Evolutionary conservation across 1,140 invertebrate genomes (phyloP).

Genomic region (Zaprionus kolodkinae): DNA sequence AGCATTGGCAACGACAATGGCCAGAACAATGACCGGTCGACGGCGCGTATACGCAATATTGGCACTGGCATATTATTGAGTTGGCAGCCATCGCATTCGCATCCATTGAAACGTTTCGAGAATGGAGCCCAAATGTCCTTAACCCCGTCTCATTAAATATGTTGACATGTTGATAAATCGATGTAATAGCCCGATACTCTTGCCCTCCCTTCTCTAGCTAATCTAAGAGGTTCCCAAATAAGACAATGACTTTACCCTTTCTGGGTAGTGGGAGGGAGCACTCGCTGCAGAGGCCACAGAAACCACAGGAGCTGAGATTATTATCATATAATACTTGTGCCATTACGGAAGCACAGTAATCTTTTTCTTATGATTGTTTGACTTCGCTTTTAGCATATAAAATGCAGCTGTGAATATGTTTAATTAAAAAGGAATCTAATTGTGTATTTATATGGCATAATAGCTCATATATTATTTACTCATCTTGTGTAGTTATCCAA

Average conservation of each 20-base stretch:
- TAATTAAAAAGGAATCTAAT: neutral
- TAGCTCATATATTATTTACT: neutral
- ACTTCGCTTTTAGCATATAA: neutral
- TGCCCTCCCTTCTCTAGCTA: slow-evolving; percentile 7
- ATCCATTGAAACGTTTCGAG: slow-evolving; percentile 39
- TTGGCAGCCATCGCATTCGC: slow-evolving; percentile 37
- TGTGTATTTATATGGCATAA: neutral
- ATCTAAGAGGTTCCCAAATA: slow-evolving; percentile 2
- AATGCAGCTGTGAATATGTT: neutral
- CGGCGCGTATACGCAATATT: slow-evolving; percentile 77
- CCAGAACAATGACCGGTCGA: slow-evolving; percentile 60
- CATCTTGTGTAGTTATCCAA: neutral
- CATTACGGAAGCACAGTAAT: neutral
- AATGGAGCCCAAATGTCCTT: slow-evolving; percentile 57
- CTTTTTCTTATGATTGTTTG: neutral
- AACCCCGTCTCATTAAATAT: slow-evolving; percentile 78
- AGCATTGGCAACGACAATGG: slow-evolving; percentile 14
- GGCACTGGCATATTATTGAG: slow-evolving; percentile 75
- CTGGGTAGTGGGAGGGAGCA: neutral
- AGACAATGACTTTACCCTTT: slow-evolving; percentile 11
- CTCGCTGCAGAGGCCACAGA: neutral
- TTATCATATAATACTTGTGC: neutral
- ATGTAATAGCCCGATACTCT: slow-evolving; percentile 47
- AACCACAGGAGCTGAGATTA: too few relatives aligned
- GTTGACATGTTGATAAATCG: slow-evolving; percentile 82